Conservation (phyloP, 2,797 vertebrate genomes). For the Phataginus tetradactyla region DNA sequence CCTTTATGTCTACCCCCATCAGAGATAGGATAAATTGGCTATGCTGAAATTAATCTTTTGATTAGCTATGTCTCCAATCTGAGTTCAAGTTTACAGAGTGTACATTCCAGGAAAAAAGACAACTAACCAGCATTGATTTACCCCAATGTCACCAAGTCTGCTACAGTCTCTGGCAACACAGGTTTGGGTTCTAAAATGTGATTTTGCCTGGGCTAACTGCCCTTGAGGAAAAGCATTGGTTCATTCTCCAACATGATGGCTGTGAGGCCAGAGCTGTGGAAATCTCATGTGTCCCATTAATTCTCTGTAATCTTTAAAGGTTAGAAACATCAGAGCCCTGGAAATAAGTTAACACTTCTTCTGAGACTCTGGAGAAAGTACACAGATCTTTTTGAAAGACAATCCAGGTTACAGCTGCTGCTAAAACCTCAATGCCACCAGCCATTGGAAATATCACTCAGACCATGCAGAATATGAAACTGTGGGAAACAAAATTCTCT, state of each 20-base stretch:
- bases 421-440: neutral
- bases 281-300: neutral
- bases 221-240: neutral
- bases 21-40: neutral
- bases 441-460: neutral
- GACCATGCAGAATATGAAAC: neutral
- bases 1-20: neutral
- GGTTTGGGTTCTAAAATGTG: neutral
- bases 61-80: neutral
- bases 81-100: neutral
- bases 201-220: neutral
- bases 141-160: neutral
- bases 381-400: neutral
- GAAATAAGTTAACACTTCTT: slow-evolving; percentile 42
- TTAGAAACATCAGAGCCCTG: slow-evolving; percentile 44
- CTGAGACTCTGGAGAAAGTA: slow-evolving; percentile 28
- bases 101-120: neutral
- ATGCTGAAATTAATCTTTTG: neutral
- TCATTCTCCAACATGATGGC: neutral
- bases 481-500: slow-evolving; percentile 10
- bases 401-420: neutral
- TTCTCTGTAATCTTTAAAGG: slow-evolving; percentile 35
- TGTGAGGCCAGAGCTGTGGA: neutral
- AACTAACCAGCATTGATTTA: neutral
- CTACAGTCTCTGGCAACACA: neutral